These are phyloP conservation scores for Phalloptychus januarius DNA, from an alignment of 2,797 vertebrate genomes.

Conservation along the genomic window DNA sequence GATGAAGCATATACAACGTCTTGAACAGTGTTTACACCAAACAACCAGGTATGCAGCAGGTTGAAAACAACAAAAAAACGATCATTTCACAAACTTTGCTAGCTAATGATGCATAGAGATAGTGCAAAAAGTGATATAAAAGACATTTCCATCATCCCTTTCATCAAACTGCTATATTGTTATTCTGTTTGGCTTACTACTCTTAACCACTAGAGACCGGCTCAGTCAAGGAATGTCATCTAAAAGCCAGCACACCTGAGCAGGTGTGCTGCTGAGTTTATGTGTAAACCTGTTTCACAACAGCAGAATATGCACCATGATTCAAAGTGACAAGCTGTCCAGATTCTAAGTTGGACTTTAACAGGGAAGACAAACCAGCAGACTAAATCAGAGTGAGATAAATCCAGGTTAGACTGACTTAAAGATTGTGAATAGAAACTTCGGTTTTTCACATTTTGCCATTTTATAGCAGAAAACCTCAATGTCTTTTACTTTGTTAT, in stretches of 20 bases:
- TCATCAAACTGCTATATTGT: not conserved
- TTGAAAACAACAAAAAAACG: not conserved
- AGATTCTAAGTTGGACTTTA: not conserved
- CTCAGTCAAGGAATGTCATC: not conserved
- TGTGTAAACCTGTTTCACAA: not conserved
- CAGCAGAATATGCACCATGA: not conserved
- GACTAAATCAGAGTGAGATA: not conserved
- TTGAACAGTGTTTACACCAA: not conserved
- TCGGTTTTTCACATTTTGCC: not conserved
- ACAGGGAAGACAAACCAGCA: not conserved
- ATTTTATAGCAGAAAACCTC: not conserved
- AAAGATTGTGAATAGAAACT: not conserved
- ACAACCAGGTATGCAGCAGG: not conserved
- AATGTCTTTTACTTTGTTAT: not conserved
- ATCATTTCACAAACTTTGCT: not conserved
- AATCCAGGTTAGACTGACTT: not conserved
- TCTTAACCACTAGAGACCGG: not conserved
- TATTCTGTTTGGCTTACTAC: not conserved
- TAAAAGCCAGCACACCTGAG: not conserved
- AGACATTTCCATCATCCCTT: not conserved
- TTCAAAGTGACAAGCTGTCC: not conserved
- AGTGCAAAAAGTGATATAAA: not conserved
- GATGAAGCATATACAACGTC: not conserved
- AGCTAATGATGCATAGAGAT: not conserved
- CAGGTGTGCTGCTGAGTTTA: not conserved